phyloP scores from a whole-genome alignment of 2,113 vertebrate species.

The Eurypyga helias region DNA sequence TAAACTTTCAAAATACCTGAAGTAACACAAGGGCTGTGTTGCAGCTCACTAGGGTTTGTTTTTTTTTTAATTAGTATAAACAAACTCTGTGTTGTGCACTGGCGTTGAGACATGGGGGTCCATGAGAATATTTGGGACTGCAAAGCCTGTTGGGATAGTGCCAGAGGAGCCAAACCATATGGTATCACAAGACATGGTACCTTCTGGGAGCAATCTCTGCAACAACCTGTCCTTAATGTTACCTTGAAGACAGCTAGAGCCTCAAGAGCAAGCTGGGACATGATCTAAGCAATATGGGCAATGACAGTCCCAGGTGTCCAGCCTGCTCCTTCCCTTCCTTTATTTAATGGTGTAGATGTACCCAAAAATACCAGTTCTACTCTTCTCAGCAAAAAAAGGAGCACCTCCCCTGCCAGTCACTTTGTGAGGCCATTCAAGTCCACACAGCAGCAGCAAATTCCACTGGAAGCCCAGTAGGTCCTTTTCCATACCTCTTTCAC shows the following conservation, averaged over 20 bases:
- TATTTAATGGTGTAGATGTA: background rate
- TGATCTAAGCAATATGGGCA: background rate
- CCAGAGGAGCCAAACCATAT: background rate
- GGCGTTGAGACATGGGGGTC: background rate
- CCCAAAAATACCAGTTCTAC: background rate
- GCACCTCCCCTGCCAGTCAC: accelerated
- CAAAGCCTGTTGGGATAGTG: background rate
- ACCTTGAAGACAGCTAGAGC: background rate
- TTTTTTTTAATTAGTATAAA: background rate
- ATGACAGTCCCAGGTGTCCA: background rate
- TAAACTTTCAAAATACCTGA: background rate
- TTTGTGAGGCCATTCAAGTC: background rate
- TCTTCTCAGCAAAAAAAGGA: background rate
- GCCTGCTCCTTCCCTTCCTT: background rate
- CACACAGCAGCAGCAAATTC: background rate
- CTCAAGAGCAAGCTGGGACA: background rate
- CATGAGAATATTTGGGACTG: background rate
- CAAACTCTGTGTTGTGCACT: background rate
- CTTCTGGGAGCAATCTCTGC: background rate
- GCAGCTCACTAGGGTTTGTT: background rate
- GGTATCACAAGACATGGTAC: background rate
- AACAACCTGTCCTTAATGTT: background rate
- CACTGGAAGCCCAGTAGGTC: background rate
- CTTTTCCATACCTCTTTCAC: background rate
- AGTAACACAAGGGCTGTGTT: background rate